Conservation (phyloP, 2,797 vertebrate genomes). For the Nyctibius grandis region DNA sequence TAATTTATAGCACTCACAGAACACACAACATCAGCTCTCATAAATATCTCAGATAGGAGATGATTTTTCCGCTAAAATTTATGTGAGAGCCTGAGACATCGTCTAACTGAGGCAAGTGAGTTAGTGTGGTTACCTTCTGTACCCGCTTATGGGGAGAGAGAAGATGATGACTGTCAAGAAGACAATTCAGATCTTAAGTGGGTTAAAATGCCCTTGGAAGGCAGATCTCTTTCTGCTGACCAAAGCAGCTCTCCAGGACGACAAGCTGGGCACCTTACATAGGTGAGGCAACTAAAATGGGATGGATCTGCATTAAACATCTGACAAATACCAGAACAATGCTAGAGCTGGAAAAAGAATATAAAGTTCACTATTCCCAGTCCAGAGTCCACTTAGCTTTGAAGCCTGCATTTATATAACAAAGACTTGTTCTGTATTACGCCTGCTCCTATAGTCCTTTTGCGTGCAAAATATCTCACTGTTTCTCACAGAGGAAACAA, state of each 20-base stretch:
- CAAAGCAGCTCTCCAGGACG: background rate
- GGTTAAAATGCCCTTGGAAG: background rate
- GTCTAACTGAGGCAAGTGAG: background rate
- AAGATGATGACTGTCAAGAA: background rate
- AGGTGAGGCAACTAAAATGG: background rate
- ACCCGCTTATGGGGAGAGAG: background rate
- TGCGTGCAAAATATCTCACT: background rate
- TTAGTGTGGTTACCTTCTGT: background rate
- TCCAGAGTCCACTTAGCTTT: background rate
- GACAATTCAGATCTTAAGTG: background rate
- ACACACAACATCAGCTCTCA: background rate
- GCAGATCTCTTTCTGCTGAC: background rate
- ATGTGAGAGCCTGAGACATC: background rate
- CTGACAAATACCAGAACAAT: background rate
- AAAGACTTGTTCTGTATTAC: background rate
- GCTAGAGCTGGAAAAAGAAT: background rate
- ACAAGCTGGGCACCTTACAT: background rate
- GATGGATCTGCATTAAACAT: background rate
- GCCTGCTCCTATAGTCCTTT: background rate
- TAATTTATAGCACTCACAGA: constrained; percentile 4
- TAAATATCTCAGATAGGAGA: background rate
- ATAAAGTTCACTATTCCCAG: background rate
- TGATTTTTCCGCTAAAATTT: background rate
- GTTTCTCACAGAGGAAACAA: background rate
- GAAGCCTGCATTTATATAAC: background rate